A percentile compares a stretch with the other conserved stretches of the same genome.
Evolutionary conservation across 2,888 invertebrate genomes (phyloP).

Genomic region (Trichogramma dendrolimi): DNA sequence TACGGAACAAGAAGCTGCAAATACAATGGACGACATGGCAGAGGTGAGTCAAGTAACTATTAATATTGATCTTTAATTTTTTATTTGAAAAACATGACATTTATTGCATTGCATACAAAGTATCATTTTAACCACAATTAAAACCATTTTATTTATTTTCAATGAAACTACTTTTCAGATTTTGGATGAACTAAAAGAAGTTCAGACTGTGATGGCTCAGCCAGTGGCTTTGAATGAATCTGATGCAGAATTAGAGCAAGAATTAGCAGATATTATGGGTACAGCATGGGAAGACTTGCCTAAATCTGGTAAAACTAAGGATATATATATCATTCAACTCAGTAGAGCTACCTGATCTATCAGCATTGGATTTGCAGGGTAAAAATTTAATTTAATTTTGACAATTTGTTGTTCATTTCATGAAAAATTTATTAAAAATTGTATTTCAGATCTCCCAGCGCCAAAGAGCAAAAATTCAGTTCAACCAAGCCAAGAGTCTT

Average conservation of each 20-base stretch:
- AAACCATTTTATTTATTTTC: conserved; percentile 13
- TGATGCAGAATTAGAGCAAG: conserved; percentile 65
- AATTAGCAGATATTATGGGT: conserved; percentile 60
- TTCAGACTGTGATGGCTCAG: conserved; percentile 56
- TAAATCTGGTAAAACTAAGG: conserved; percentile 3
- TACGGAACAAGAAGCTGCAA: conserved; percentile 66
- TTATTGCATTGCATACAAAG: background rate
- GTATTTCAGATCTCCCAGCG: conserved; percentile 32
- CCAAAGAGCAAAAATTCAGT: conserved; percentile 22
- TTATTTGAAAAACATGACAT: conserved; percentile 1
- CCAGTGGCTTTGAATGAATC: conserved; percentile 54
- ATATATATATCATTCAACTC: conserved; percentile 18
- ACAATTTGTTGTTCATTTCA: background rate
- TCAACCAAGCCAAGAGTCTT: conserved; percentile 7
- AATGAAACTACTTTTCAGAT: conserved; percentile 51
- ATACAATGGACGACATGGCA: conserved; percentile 69
- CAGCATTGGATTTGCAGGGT: conserved; percentile 40
- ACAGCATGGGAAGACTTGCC: conserved; percentile 4
- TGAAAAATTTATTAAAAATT: conserved; percentile 3
- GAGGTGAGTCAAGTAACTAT: conserved; percentile 55
- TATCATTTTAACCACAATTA: conserved; percentile 1
- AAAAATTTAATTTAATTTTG: conserved; percentile 11
- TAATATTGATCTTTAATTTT: background rate
- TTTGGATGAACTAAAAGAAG: conserved; percentile 58
- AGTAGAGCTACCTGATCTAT: conserved; percentile 36